These are phyloP conservation scores for Nomada hirtipes DNA, from an alignment of 2,888 invertebrate genomes.

Conservation along the genomic window DNA sequence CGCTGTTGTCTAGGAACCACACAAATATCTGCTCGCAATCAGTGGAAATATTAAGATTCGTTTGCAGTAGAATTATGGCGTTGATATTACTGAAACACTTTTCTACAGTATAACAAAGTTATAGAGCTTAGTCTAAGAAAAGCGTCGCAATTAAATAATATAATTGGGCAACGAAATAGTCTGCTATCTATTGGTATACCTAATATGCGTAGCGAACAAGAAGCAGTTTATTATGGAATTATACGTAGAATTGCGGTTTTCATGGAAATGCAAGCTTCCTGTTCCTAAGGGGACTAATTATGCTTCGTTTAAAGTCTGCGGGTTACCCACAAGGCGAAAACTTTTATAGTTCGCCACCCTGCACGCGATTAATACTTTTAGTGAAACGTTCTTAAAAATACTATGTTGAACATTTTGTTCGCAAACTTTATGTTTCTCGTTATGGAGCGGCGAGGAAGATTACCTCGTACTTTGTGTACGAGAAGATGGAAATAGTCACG, in stretches of 20 bases:
- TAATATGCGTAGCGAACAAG: neutral
- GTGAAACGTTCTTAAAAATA: neutral
- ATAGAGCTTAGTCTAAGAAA: too few relatives aligned
- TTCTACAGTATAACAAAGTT: too few relatives aligned
- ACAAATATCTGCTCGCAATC: too few relatives aligned
- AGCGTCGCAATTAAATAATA: too few relatives aligned
- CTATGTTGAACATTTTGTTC: neutral
- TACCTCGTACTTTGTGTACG: neutral
- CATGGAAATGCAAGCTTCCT: conserved; percentile 32
- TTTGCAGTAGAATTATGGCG: too few relatives aligned
- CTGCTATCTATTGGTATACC: too few relatives aligned
- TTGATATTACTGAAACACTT: too few relatives aligned
- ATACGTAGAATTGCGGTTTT: neutral
- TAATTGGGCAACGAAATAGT: too few relatives aligned
- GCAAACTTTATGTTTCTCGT: neutral
- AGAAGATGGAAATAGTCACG: neutral
- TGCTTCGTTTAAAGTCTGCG: neutral
- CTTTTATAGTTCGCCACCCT: neutral
- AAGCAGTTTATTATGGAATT: conserved; percentile 4
- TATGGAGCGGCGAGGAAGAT: neutral
- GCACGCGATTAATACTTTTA: neutral
- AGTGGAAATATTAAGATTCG: too few relatives aligned
- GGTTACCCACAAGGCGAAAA: neutral
- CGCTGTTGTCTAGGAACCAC: too few relatives aligned
- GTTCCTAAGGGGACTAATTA: conserved; percentile 26